A percentile compares a stretch with the other conserved stretches of the same genome.
Conservation (phyloP, 2,797 vertebrate genomes). For the Mustela erminea region DNA sequence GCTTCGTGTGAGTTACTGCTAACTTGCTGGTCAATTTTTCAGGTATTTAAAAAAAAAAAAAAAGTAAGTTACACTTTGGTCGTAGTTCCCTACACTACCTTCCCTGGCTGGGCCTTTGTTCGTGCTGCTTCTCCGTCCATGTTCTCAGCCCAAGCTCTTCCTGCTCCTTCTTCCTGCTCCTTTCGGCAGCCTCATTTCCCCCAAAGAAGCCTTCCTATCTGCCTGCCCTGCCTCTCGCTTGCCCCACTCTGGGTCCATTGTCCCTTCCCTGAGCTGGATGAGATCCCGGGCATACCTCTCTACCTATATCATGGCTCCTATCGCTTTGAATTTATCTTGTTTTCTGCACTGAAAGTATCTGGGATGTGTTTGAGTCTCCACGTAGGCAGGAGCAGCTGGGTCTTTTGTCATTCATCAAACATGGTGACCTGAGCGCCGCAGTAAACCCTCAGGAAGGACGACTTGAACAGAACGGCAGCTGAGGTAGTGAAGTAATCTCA, state of each 20-base stretch:
- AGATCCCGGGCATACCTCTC: not conserved
- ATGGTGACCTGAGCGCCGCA: not conserved
- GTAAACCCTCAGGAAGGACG: not conserved
- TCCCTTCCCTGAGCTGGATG: not conserved
- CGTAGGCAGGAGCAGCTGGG: not conserved
- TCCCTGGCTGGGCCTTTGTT: not conserved
- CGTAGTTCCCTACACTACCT: accelerated
- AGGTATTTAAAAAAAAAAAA: not conserved
- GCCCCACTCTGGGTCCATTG: too few species aligned
- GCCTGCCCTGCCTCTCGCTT: not conserved
- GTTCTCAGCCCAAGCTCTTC: not conserved
- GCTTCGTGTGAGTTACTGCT: not conserved
- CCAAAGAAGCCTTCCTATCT: not conserved
- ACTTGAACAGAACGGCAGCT: not conserved
- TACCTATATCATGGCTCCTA: not conserved
- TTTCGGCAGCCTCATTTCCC: not conserved
- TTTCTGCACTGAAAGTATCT: not conserved
- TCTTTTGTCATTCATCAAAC: not conserved
- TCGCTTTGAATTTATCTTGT: not conserved
- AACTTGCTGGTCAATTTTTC: not conserved
- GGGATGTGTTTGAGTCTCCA: not conserved
- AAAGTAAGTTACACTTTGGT: not conserved
- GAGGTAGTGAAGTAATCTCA: not conserved
- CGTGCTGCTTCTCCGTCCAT: not conserved
- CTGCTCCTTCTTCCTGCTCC: not conserved